phyloP scores from a whole-genome alignment of 1,140 invertebrate genomes.

The Lysiphlebus fabarum region DNA sequence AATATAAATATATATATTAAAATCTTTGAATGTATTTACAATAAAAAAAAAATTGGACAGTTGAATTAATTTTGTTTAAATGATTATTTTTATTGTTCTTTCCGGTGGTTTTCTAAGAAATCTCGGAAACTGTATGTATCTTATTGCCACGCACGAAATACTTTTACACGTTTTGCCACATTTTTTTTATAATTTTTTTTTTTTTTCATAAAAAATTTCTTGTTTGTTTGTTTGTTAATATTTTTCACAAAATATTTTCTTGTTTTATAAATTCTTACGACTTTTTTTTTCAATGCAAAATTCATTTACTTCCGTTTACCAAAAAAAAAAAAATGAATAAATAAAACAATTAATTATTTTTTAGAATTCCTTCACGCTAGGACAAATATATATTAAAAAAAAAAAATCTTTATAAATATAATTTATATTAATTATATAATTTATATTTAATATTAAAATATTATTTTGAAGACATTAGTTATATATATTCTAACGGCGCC shows the following conservation, averaged over 20 bases:
- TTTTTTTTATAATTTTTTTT: constrained; percentile 8
- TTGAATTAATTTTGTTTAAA: constrained; percentile 49
- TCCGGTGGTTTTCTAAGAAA: constrained; percentile 54
- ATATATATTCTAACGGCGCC: too few relatives aligned
- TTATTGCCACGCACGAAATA: constrained; percentile 42
- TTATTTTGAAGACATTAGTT: too few relatives aligned
- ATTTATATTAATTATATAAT: constrained; percentile 1
- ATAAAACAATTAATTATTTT: too few relatives aligned
- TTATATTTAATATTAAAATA: background rate
- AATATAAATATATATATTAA: too few relatives aligned
- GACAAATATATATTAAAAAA: background rate
- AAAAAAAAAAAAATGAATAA: background rate
- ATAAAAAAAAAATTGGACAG: background rate
- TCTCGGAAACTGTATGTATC: constrained; percentile 45
- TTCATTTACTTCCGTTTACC: constrained; percentile 14
- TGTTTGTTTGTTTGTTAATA: constrained; percentile 2
- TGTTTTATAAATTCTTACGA: constrained; percentile 5
- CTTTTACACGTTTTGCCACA: constrained; percentile 27
- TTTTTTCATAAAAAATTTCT: constrained; percentile 13
- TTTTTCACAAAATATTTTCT: constrained; percentile 6
- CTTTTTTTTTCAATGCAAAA: constrained; percentile 18
- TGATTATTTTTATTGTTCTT: constrained; percentile 56
- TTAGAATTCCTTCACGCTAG: constrained; percentile 11
- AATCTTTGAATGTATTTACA: too few relatives aligned
- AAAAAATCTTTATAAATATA: too few relatives aligned